These are phyloP conservation scores for Scaptomyza hsui DNA, from an alignment of 1,140 invertebrate genomes.

Conservation along the genomic window DNA sequence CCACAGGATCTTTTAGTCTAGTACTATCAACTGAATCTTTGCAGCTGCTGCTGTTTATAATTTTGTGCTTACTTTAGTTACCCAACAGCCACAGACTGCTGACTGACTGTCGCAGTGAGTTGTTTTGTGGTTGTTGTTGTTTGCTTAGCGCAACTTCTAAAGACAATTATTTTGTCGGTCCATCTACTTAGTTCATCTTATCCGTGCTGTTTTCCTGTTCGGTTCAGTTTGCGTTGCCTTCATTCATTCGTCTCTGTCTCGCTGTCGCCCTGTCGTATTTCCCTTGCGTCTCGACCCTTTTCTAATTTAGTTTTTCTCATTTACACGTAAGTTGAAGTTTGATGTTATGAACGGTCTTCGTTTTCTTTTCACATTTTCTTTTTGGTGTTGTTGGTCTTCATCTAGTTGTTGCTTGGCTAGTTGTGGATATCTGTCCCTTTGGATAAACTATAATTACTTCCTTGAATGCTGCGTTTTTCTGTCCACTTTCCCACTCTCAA, in stretches of 20 bases:
- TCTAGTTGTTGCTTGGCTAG: constrained; percentile 19
- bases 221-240: constrained; percentile 45
- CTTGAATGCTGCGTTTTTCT: constrained; percentile 74
- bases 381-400: constrained; percentile 25
- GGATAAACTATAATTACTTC: constrained; percentile 82
- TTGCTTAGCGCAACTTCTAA: constrained; percentile 53
- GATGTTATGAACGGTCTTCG: constrained; percentile 46
- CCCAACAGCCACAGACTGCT: background rate
- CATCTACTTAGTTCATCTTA: constrained; percentile 18
- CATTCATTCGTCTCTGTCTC: constrained; percentile 70
- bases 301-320: constrained; percentile 61
- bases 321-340: constrained; percentile 53
- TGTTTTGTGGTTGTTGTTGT: constrained; percentile 47
- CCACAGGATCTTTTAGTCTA: background rate
- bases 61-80: background rate
- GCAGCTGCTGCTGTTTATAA: background rate
- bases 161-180: constrained; percentile 73
- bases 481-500: constrained; percentile 38
- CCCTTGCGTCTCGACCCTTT: constrained; percentile 21
- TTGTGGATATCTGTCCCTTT: constrained; percentile 65
- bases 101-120: constrained; percentile 18
- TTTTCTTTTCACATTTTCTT: constrained; percentile 8
- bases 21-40: background rate
- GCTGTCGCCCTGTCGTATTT: constrained; percentile 28
- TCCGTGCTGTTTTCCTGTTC: constrained; percentile 9